Evolutionary conservation across 1,140 invertebrate genomes (phyloP).

Genomic region (Heliconius congener): DNA sequence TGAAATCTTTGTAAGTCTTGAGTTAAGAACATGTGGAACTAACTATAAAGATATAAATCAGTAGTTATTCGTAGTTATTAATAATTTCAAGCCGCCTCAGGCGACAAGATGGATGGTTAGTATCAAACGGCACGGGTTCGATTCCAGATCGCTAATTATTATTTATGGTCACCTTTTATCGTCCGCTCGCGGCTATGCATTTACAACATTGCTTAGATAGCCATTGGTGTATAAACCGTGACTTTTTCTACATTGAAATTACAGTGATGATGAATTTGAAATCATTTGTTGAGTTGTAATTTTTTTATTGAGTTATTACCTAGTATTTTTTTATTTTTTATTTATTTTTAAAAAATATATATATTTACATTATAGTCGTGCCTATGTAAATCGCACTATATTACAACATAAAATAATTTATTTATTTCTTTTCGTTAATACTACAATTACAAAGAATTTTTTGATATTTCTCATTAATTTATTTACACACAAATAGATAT

Average conservation of each 20-base stretch:
- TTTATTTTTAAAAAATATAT: too few species aligned
- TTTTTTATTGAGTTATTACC: neutral
- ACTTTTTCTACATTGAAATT: neutral
- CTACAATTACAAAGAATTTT: too few species aligned
- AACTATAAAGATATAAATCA: conserved; percentile 62
- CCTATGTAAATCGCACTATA: too few species aligned
- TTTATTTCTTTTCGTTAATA: too few species aligned
- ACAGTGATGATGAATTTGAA: neutral
- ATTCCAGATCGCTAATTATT: conserved; percentile 66
- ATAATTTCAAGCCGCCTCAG: conserved; percentile 56
- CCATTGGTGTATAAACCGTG: neutral
- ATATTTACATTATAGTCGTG: too few species aligned
- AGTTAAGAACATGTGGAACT: conserved; percentile 10
- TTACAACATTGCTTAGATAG: conserved; percentile 7
- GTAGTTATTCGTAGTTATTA: conserved; percentile 52
- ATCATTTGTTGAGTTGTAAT: neutral
- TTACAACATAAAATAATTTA: too few species aligned
- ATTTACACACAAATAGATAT: too few species aligned
- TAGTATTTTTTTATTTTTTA: neutral
- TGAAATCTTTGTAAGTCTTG: neutral
- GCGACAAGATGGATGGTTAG: conserved; percentile 62
- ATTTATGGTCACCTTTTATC: conserved; percentile 61
- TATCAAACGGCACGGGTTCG: conserved; percentile 54
- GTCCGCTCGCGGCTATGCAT: conserved; percentile 43
- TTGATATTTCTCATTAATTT: too few species aligned